Evolutionary conservation across 2,888 invertebrate genomes (phyloP), one percentile per base, ranked within the genome.

Genomic region (Congeria kusceri): DNA sequence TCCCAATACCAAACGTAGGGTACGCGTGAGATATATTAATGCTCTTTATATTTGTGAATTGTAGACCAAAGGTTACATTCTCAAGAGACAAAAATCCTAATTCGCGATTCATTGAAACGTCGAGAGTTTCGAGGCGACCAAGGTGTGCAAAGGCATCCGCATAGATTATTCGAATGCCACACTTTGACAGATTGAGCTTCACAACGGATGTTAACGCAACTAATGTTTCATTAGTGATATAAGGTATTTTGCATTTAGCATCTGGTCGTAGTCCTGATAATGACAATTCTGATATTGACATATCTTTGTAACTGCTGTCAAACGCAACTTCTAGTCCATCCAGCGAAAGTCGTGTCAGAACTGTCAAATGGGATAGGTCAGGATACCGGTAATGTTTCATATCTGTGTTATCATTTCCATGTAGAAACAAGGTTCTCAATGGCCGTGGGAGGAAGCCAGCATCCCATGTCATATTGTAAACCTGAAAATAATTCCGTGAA

Each of bases 41-140:
- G 15, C 32, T 44, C 25, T 73, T 47, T 1, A 77, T 81, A 9
- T 46, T 65, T 0, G 77, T 77, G 63, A 63, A 70, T 27, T 77
- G 80, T n/a, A 81, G 47, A 5, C 74, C 66, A 44, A 58, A 81
- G 3, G 77, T 70, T 11, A 81, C 47, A 29, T 81, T 81, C 18
- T 44, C 3, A 3, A 81, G 53, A n/a, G 46, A 28, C 15, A 11
- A 9, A 61, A 81, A 74, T 11, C 77, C 74, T 3, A 81, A 57
- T 7, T 25, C 23, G 23, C 49, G 57, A 28, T 81, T 81, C 11
- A 53, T 5, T 0, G 77, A 81, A 2, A 81, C 18, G 46, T 81
- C 74, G 0, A 81, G 63, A 15, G 27, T 27, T 32, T 57, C 25
- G 9, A 78, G 44, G 5, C 61, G 15, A 15, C 15, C n/a, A 7